Evolutionary conservation across 2,113 vertebrate genomes (phyloP), one percentile per base, ranked within the genome.

Genomic region (Nesospiza acunhae): DNA sequence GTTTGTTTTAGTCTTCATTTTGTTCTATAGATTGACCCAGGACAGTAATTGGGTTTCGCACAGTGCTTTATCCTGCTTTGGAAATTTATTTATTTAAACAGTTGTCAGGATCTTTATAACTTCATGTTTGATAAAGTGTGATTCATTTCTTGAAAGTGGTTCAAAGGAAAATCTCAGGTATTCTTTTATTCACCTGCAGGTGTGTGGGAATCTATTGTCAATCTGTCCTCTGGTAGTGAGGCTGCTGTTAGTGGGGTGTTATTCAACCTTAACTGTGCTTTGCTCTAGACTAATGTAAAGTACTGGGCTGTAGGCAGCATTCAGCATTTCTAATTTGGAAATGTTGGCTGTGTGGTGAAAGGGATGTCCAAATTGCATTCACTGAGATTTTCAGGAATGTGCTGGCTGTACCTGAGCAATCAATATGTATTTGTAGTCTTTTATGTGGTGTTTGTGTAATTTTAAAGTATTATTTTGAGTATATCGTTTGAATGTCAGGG

Each of bases 61-160:
- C 23, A 15, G 62, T 84, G 50, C 70, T 89, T 84, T 92, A 23
- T 92, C 46, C 69, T 89, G n/a, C 86, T 90, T 77, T 84, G 87
- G 80, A 83, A 88, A 78, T 68, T 18, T 89, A 87, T 90, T 93
- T 94, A 59, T 85, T 93, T 82, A 81, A 96, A 83, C 83, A 75
- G 50, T 88, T 90, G 82, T 82, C 58, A 76, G 80, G 31, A 33
- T 83, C 74, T 87, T 80, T 87, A 8, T 90, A 79, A 69, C 85
- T 94, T 92, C 19, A 7, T 60, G 42, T 87, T 87, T 94, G 64
- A 79, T 73, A 70, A 85, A 79, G 66, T 41, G 30, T 86, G 84
- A 70, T 94, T 77, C 67, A 83, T 87, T 95, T 96, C 66, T 93
- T 84, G 88, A 95, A 85, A 82, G 12, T 20, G 47, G 23, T 94